phyloP scores from a whole-genome alignment of 2,888 invertebrate genomes.

The Alcis repandata region DNA sequence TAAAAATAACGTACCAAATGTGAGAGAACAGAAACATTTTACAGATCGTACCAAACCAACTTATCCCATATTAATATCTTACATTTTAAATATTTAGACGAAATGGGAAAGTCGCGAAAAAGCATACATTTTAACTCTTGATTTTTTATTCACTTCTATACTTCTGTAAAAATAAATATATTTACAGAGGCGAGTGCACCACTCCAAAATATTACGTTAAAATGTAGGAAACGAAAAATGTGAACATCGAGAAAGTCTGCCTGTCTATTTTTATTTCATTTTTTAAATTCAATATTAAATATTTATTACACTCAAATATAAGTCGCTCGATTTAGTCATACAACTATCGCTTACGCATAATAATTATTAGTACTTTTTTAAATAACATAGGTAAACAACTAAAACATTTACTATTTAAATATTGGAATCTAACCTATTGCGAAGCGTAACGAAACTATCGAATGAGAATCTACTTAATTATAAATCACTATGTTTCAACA shows the following conservation, averaged over 20 bases:
- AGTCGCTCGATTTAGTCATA: constrained; percentile 58
- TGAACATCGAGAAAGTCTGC: constrained; percentile 59
- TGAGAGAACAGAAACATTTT: background rate
- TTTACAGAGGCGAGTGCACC: constrained; percentile 77
- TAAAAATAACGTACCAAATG: constrained; percentile 35
- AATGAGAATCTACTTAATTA: constrained; percentile 74
- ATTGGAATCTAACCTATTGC: constrained; percentile 73
- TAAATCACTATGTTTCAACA: constrained; percentile 75
- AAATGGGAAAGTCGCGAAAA: constrained; percentile 44
- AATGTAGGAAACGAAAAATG: constrained; percentile 53
- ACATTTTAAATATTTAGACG: constrained; percentile 21
- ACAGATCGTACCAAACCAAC: constrained; percentile 6
- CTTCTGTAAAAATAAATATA: constrained; percentile 69
- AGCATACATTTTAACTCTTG: constrained; percentile 41
- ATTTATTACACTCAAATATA: constrained; percentile 69
- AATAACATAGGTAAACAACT: constrained; percentile 65
- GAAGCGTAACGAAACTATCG: constrained; percentile 77
- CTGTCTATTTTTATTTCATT: constrained; percentile 65
- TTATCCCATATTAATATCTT: constrained; percentile 24
- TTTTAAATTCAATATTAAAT: constrained; percentile 63
- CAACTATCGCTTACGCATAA: constrained; percentile 50
- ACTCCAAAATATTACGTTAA: constrained; percentile 21
- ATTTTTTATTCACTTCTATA: constrained; percentile 62
- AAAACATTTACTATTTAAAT: constrained; percentile 68
- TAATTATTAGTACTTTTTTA: constrained; percentile 55